phyloP scores from a whole-genome alignment of 2,888 invertebrate genomes.

The Tachystola acroxantha region DNA sequence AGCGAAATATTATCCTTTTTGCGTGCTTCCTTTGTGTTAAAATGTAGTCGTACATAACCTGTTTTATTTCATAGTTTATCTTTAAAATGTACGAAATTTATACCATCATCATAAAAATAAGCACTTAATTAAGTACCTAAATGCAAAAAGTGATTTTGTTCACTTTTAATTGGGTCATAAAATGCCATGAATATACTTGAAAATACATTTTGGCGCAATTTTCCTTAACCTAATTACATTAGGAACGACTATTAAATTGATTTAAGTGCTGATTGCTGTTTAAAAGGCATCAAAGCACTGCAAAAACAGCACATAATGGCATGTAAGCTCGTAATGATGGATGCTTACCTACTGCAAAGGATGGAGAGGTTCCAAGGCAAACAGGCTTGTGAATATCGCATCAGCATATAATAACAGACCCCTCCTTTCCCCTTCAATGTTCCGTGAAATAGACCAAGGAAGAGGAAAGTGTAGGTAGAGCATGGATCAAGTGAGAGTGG shows the following conservation, averaged over 20 bases:
- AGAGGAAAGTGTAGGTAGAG: constrained; percentile 11
- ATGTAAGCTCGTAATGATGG: constrained; percentile 17
- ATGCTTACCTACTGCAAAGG: constrained; percentile 20
- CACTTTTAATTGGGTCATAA: too few species aligned
- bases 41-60: neutral
- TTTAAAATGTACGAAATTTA: neutral
- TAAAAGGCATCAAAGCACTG: constrained; percentile 18
- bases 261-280: constrained; percentile 23
- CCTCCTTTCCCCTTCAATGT: constrained; percentile 4
- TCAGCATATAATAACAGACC: constrained; percentile 20
- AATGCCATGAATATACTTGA: too few species aligned
- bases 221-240: constrained; percentile 16
- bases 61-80: neutral
- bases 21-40: too few species aligned
- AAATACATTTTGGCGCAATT: constrained; percentile 9
- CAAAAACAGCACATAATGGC: constrained; percentile 24
- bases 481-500: constrained; percentile 23
- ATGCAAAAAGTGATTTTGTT: too few species aligned
- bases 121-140: too few species aligned
- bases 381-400: constrained; percentile 21
- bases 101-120: too few species aligned
- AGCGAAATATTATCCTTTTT: too few species aligned
- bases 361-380: constrained; percentile 34
- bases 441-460: constrained; percentile 3
- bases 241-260: constrained; percentile 17